Conservation (phyloP, 2,797 vertebrate genomes). For the Microhierax caerulescens region DNA sequence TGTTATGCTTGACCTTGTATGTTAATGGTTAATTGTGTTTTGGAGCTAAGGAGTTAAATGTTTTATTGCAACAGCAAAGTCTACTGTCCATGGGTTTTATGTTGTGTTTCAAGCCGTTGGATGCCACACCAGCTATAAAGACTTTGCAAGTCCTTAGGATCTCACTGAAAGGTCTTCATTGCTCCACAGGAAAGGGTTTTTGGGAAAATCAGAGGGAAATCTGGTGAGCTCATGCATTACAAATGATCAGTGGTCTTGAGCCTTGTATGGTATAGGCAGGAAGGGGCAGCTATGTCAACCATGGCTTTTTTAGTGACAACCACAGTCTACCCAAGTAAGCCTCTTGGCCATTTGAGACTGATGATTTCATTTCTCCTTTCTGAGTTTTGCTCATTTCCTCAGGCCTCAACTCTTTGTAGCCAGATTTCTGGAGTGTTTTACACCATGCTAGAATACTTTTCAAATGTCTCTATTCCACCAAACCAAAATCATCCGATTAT, state of each 20-base stretch:
- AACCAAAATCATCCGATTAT: constrained; percentile 25
- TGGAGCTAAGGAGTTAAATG: neutral
- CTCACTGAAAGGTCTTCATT: neutral
- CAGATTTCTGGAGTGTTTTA: neutral
- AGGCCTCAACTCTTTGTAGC: neutral
- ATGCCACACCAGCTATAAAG: neutral
- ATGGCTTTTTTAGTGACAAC: neutral
- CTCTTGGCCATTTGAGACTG: neutral
- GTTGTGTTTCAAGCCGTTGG: rapidly evolving
- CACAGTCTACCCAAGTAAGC: neutral
- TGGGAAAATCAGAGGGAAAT: neutral
- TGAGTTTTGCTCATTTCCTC: neutral
- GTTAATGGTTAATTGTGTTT: neutral
- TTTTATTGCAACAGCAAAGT: neutral
- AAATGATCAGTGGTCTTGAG: neutral
- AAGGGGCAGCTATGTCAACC: rapidly evolving
- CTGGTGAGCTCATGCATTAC: neutral
- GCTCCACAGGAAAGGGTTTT: neutral
- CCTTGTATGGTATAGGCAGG: neutral
- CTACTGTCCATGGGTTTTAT: neutral
- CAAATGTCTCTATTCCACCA: constrained; percentile 20
- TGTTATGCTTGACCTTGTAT: neutral
- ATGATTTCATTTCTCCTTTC: constrained; percentile 13
- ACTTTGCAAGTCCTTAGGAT: neutral
- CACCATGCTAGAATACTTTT: constrained; percentile 36